Base-by-base conservation (phyloP, 2,888 invertebrate genomes). In the Lagria hirta region DNA sequence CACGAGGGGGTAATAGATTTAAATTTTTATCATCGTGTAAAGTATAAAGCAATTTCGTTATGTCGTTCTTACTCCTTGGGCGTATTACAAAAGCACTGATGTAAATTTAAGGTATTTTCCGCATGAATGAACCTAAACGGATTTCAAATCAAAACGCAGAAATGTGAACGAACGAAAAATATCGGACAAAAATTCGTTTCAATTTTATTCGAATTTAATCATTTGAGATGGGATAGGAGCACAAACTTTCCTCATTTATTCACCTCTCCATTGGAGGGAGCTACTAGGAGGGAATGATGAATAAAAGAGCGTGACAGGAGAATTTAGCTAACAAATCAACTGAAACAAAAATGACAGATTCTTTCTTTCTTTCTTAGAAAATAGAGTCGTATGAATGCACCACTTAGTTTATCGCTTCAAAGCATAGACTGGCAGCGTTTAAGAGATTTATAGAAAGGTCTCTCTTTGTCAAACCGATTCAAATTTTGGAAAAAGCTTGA, bases 81-180 rank as follows among this genome's bases (percentile, higher is more conserved):
- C 34, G 34, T 28, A 37, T 43, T 37, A 36, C 32, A 14, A 18
- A 11, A 34, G 46, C 41, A 47, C 36, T 47, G 42, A 47, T 37
- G 47, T 47, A 47, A 47, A 47, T 47, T 43, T 47, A 32, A 37
- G 33, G 37, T 33, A 37, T 37, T 47, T 47, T 47, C 42, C 42
- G 30, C 47, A 42, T 47, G 47, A 47, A 37, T 33, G 37, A 29
- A 22, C 36, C 30, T 30, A 14, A 16, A 21, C 28, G 30, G 34
- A 45, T 38, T 34, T 30, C 18, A 26, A 41, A 33, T 40, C 40
- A 35, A 45, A 45, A 45, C 37, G 45, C 34, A 28, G 28, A 34
- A 45, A 27, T 23, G 45, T 33, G 41, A 41, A 41, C 26, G 24
- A 36, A 10, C 33, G 20, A 38, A 17, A 37, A 46, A 46, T 46